Percentiles rank a stretch among this genome's conserved stretches.
Evolutionary conservation across 2,113 vertebrate species (phyloP).

Genomic region (Isurus oxyrinchus): DNA sequence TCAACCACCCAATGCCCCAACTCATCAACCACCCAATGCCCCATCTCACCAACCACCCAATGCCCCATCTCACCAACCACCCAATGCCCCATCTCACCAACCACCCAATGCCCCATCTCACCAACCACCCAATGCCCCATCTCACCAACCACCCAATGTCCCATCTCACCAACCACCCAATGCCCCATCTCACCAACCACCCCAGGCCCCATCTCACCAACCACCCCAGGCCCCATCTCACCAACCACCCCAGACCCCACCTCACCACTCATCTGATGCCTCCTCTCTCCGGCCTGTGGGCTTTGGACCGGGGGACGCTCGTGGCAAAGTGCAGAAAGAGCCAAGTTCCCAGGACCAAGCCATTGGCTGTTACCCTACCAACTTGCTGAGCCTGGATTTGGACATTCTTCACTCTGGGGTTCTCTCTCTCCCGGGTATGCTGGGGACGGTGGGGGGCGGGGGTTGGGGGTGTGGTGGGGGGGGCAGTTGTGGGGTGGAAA

Average conservation of each 20-base stretch:
- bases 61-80: neutral
- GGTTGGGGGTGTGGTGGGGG: too few species aligned
- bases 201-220: neutral
- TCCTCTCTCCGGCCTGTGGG: neutral
- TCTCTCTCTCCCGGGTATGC: slow-evolving; percentile 58
- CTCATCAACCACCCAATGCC: neutral
- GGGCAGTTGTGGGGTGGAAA: too few species aligned
- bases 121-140: neutral
- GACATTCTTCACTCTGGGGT: slow-evolving; percentile 62
- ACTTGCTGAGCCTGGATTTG: slow-evolving; percentile 45
- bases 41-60: neutral
- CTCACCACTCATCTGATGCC: neutral
- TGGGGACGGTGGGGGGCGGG: neutral
- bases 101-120: neutral
- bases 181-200: neutral
- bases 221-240: neutral
- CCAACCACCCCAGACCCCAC: fast-evolving
- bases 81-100: neutral
- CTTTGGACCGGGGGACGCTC: slow-evolving; percentile 28
- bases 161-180: neutral
- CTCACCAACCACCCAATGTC: neutral
- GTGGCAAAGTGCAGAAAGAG: too few species aligned
- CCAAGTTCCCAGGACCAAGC: neutral
- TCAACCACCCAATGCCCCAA: too few species aligned
- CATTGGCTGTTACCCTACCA: neutral